Percentiles rank a stretch among this genome's conserved stretches.
Evolutionary conservation across 2,113 vertebrate genomes (phyloP).

Genomic region (Hypomesus transpacificus): DNA sequence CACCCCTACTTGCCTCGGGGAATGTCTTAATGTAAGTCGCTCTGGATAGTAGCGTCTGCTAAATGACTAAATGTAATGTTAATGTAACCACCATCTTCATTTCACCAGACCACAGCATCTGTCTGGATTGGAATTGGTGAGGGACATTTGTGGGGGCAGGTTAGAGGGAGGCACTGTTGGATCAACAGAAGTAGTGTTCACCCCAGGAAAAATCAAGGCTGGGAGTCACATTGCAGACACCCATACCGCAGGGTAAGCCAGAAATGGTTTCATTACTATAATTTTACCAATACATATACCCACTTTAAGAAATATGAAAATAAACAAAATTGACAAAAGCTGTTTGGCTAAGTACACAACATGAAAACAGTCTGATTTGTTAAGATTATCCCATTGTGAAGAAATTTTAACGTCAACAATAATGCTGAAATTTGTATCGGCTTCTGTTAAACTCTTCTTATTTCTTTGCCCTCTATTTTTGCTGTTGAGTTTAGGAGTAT

Average conservation of each 20-base stretch:
- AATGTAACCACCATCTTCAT: slow-evolving; percentile 11
- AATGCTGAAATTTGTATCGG: not conserved
- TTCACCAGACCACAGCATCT: slow-evolving; percentile 88
- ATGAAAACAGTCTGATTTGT: too few relatives aligned
- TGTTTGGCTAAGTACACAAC: too few relatives aligned
- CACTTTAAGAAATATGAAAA: too few relatives aligned
- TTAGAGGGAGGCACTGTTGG: slow-evolving; percentile 86
- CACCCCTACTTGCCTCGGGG: too few relatives aligned
- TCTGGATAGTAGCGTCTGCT: too few relatives aligned
- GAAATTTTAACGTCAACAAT: not conserved
- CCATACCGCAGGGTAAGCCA: slow-evolving; percentile 82
- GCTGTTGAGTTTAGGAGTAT: slow-evolving; percentile 78
- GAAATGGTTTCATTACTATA: not conserved
- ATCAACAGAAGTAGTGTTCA: slow-evolving; percentile 86
- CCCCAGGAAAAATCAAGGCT: slow-evolving; percentile 83
- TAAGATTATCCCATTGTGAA: too few relatives aligned
- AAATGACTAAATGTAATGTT: too few relatives aligned
- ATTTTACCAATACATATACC: too few relatives aligned
- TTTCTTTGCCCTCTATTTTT: slow-evolving; percentile 21
- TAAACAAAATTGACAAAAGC: too few relatives aligned
- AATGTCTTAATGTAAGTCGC: too few relatives aligned
- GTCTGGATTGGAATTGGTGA: slow-evolving; percentile 85
- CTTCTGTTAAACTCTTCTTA: not conserved
- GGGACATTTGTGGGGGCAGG: slow-evolving; percentile 84
- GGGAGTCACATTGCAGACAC: slow-evolving; percentile 87